Base-by-base conservation (phyloP, 2,888 invertebrate genomes). In the Branchipolynoe longqiensis region DNA sequence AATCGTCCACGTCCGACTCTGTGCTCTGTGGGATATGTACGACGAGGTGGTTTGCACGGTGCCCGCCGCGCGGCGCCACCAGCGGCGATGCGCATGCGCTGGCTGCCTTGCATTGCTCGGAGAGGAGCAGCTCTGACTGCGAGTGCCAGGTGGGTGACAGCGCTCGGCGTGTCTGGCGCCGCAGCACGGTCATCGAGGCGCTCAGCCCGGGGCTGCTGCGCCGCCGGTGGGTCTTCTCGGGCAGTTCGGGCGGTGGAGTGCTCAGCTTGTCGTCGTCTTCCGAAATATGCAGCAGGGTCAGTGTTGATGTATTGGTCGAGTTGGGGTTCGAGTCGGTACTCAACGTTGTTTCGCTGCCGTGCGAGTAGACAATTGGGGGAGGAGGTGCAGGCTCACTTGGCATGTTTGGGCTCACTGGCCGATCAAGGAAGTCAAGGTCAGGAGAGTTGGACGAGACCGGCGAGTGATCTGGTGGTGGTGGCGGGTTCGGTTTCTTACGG, bases 251-350 rank as follows among this genome's bases (percentile, higher is more conserved):
- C 31, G 85, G 85, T 0, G 82, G 73, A 12, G 59, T 74, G 4
- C 62, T 38, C 40, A 38, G 38, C 14, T 59, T 58, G 14, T 81
- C 85, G n/a, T 85, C 85, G 31, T 85, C 83, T 28, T 59, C 69
- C n/a, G 78, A 54, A 22, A 58, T 78, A 40, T 78, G 59, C 22
- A 78, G 41, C 28, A 64, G 54, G 83, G 83, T 83, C 14, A 62
- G 64, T 41, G 83, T 83, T 6, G 83, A 83, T 31, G 83, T 83
- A 48, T 85, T 78, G 33, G 73, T 81, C 2, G 85, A 85, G 81
- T 81, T 85, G 81, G 59, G 78, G 78, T 78, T 78, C 18, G 78
- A 78, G 78, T 78, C 78, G 6, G 78, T 78, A 48, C 54, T 48
- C n/a, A 78, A 25, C 8, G 78, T 78, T 12, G 78, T 78, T 1